phyloP scores from a whole-genome alignment of 1,140 invertebrate species.

The Achroia grisella region DNA sequence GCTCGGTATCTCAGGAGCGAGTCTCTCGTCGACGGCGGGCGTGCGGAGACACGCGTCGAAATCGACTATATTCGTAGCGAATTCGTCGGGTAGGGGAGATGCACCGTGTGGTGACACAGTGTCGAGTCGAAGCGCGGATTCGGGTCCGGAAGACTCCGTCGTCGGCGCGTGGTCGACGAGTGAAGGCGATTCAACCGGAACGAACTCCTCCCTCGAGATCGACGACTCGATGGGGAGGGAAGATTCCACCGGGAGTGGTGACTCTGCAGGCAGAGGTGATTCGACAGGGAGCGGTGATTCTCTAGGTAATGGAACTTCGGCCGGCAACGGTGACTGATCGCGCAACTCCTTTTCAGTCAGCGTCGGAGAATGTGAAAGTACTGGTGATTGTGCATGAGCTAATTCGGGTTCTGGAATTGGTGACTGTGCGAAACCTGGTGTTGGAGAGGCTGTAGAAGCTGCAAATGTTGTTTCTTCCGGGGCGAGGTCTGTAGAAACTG shows the following conservation, averaged over 20 bases:
- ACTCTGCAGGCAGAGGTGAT: constrained; percentile 9
- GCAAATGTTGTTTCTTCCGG: not conserved
- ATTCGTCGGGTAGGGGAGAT: not conserved
- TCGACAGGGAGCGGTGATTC: constrained; percentile 9
- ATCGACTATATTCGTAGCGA: not conserved
- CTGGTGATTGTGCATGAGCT: constrained; percentile 4
- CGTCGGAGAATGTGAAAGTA: constrained; percentile 3
- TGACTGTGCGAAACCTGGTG: not conserved
- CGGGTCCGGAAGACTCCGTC: not conserved
- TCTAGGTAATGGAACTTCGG: constrained; percentile 11
- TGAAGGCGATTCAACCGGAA: not conserved
- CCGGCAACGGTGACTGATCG: constrained; percentile 8
- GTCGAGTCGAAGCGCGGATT: not conserved
- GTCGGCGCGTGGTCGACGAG: not conserved
- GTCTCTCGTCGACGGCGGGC: not conserved
- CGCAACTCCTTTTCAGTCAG: constrained; percentile 6
- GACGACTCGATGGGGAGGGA: constrained; percentile 9
- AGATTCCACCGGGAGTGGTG: constrained; percentile 10
- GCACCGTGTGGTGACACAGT: not conserved
- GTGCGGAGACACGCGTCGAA: not conserved
- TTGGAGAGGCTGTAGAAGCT: too few relatives aligned
- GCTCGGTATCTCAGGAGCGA: constrained; percentile 14
- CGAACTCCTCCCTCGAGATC: constrained; percentile 7
- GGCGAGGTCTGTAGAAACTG: not conserved
- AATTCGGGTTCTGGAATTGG: not conserved